Evolutionary conservation across 2,113 vertebrate genomes (phyloP).

Genomic region (Holacanthus passer): DNA sequence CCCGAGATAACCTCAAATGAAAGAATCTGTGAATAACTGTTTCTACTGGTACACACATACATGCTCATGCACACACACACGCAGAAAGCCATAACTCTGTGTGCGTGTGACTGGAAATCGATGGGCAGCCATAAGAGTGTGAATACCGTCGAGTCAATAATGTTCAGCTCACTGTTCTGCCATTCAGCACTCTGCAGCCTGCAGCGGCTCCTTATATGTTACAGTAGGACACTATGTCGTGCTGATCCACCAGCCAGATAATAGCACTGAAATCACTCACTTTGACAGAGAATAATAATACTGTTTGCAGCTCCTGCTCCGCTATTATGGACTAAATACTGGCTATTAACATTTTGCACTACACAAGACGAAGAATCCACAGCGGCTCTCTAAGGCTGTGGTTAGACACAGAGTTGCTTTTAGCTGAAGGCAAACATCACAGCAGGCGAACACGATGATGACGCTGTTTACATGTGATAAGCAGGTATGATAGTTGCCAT

Average conservation of each 20-base stretch:
- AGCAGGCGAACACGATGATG: not conserved
- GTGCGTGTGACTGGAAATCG: constrained; percentile 72
- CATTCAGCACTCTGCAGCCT: constrained; percentile 71
- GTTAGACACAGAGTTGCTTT: not conserved
- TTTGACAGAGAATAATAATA: constrained; percentile 43
- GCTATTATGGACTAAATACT: constrained; percentile 26
- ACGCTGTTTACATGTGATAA: not conserved
- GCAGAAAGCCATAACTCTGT: constrained; percentile 63
- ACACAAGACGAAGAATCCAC: not conserved
- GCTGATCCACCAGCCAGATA: constrained; percentile 56
- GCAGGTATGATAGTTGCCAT: not conserved
- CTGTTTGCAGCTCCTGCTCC: constrained; percentile 25
- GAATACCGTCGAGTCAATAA: constrained; percentile 72
- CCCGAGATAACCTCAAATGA: not conserved
- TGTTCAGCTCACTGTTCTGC: constrained; percentile 69
- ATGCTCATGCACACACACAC: constrained; percentile 13
- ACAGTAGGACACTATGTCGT: constrained; percentile 49
- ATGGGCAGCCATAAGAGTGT: constrained; percentile 73
- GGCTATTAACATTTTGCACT: constrained; percentile 32
- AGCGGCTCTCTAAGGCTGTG: not conserved
- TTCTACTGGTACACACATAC: no score
- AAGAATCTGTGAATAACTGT: constrained; percentile 38
- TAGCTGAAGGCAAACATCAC: not conserved
- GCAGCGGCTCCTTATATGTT: constrained; percentile 63
- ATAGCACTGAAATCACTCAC: constrained; percentile 54